These are phyloP conservation scores for Spea bombifrons DNA, from an alignment of 2,113 vertebrate genomes.

Conservation along the genomic window DNA sequence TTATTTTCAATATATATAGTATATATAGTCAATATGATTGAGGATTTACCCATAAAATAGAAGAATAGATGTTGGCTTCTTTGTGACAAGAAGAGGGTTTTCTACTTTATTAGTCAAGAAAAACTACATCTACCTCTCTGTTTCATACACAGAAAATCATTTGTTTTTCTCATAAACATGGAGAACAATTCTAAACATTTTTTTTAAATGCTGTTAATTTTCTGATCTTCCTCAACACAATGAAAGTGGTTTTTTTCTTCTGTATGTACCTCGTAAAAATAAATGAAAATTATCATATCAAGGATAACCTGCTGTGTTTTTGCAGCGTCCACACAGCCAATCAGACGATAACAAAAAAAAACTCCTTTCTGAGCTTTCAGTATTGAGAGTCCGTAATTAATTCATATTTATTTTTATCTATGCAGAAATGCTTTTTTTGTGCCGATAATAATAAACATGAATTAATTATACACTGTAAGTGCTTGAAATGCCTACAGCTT, in stretches of 20 bases:
- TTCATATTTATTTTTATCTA: constrained; percentile 29
- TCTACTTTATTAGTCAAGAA: too few species aligned
- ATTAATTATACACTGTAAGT: constrained; percentile 24
- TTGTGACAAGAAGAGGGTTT: too few species aligned
- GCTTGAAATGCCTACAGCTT: constrained; percentile 9
- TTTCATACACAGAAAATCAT: background rate
- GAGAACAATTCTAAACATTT: constrained; percentile 1
- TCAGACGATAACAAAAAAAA: constrained; percentile 16
- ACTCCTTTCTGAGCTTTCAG: background rate
- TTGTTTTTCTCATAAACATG: constrained; percentile 18
- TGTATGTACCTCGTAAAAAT: background rate
- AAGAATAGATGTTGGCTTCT: too few species aligned
- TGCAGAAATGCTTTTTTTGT: constrained; percentile 6
- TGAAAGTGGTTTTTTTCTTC: constrained; percentile 12
- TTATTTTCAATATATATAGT: too few species aligned
- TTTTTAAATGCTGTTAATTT: background rate
- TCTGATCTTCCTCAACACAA: constrained; percentile 16
- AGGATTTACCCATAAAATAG: too few species aligned
- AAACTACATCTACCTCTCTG: too few species aligned
- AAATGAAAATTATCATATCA: constrained; percentile 24
- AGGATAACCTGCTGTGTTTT: constrained; percentile 24
- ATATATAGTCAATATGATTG: too few species aligned
- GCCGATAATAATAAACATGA: constrained; percentile 2
- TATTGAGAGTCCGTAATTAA: constrained; percentile 6
- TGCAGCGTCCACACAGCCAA: constrained; percentile 9